Evolutionary conservation across 2,888 invertebrate species (phyloP), one percentile per base, ranked within the genome.

Genomic region (Piscicola geometra): DNA sequence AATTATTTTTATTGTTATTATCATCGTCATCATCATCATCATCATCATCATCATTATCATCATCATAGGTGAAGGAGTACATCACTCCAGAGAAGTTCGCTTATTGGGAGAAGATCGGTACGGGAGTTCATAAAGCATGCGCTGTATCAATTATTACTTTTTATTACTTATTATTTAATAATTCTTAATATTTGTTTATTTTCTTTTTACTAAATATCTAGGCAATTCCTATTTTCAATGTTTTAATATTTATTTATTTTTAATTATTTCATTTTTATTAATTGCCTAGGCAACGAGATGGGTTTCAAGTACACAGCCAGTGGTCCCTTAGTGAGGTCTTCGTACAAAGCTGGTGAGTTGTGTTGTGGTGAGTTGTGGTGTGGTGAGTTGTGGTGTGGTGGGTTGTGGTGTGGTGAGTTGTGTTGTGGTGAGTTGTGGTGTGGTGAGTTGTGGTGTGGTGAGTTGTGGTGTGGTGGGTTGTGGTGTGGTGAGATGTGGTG

Each of bases 301-400:
- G 98, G 98, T 18, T 99, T 99, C 87, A 87, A 93, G 0, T 99
- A 98, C 86, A 94, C 94, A 0, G 99, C 99, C 21, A 95, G 95
- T 86, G 99, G 99, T 0, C 97, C 99, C 0, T 88, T 99, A 9
- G 98, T 99, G 0, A 87, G 98, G 60, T 96, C 95, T 75, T 97
- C 97, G 0, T 99, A 98, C 82, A 92, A 94, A 84, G 99, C 99
- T n/a, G 99, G 98, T 1, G 94, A 96, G 78, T 71, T 0, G 5
- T 25, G 5, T 18, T 41, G 5, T 41, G 41, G 15, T 15, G 41
- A 15, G 41, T 41, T 15, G 9, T 41, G 41, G 41, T 15, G 5
- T 41, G 41, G 15, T 15, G 41, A 41, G 15, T 41, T 41, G 41
- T 41, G 9, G 15, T 41, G 15, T 41, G 50, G 50, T 47, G 9